These are phyloP conservation scores for Pterostichus niger DNA, from an alignment of 2,888 invertebrate genomes.

Conservation along the genomic window DNA sequence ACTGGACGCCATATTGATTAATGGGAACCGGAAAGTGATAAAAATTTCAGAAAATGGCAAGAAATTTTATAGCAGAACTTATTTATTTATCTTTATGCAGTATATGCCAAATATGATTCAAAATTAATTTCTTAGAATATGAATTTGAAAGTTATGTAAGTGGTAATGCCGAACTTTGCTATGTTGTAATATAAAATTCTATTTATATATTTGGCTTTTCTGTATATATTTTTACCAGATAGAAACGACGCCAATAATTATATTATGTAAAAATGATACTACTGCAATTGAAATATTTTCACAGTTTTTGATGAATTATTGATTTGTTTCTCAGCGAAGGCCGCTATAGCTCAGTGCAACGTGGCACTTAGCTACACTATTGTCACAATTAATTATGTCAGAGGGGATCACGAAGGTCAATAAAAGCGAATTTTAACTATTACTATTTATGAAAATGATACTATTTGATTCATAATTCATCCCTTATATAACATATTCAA, in stretches of 20 bases:
- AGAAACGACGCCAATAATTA: slow-evolving; percentile 13
- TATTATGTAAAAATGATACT: slow-evolving; percentile 25
- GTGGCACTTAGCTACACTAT: slow-evolving; percentile 41
- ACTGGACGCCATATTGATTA: too few species aligned
- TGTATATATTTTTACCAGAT: slow-evolving; percentile 38
- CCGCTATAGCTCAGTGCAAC: slow-evolving; percentile 14
- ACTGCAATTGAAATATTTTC: background rate
- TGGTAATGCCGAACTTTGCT: background rate
- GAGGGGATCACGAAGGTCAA: slow-evolving; percentile 51
- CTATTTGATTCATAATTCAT: background rate
- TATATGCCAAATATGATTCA: background rate
- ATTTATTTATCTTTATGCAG: background rate
- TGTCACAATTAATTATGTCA: slow-evolving; percentile 56
- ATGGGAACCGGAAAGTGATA: too few species aligned
- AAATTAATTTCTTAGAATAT: slow-evolving; percentile 20
- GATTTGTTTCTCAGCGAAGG: slow-evolving; percentile 15
- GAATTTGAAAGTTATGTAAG: slow-evolving; percentile 25
- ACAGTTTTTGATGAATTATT: slow-evolving; percentile 13
- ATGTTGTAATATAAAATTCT: slow-evolving; percentile 40
- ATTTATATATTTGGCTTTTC: slow-evolving; percentile 60
- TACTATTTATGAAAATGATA: background rate
- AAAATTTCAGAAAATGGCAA: background rate
- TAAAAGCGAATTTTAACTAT: background rate
- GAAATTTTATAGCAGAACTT: background rate
- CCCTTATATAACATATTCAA: background rate